Base-by-base conservation (phyloP, 2,888 invertebrate species). In the Ctena decussata region DNA sequence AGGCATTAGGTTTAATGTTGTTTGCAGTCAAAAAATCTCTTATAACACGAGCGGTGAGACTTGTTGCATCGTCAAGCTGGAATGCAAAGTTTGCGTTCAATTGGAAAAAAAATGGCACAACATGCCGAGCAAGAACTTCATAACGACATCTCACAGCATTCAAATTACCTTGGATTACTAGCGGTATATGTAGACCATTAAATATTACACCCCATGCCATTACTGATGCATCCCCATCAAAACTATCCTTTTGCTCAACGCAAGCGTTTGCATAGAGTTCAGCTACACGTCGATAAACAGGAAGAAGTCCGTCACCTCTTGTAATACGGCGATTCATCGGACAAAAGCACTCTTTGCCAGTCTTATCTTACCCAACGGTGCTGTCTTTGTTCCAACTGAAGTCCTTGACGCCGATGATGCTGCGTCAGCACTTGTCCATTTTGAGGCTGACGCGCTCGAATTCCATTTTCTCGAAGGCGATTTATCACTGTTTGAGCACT, bases 261-360 rank as follows among this genome's bases (percentile, higher is more conserved):
- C 60, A 60, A 30, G 60, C 30, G 18, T 60, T 11, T 11, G 60
- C 60, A 60, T 30, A 60, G 6, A 24, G 30, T 60, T 60, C 60
- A 60, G 5, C 6, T 27, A 8, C 11, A 60, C 60, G 60, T 60
- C 60, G 60, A 18, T 60, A 60, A 12, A 60, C 60, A 27, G 8
- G 27, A 12, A 8, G 60, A 60, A 24, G 60, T 3, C 60, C 32
- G 18, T 60, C 30, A 12, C 30, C 8, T 60, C 60, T 27, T 12
- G 18, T 18, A 8, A 60, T 8, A 60, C 1, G 27, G 24, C 27
- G 60, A 60, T 30, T 60, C 30, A 18, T 60, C 60, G 27, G 60
- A 60, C 8, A 60, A 60, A 27, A 60, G 60, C n/a, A 75, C 75
- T 6, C 53, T 41, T 32, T 46, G 27, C 81, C 81, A 82, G 60